These are phyloP conservation scores for Nothobranchius furzeri DNA, from an alignment of 2,113 vertebrate species.

Conservation along the genomic window DNA sequence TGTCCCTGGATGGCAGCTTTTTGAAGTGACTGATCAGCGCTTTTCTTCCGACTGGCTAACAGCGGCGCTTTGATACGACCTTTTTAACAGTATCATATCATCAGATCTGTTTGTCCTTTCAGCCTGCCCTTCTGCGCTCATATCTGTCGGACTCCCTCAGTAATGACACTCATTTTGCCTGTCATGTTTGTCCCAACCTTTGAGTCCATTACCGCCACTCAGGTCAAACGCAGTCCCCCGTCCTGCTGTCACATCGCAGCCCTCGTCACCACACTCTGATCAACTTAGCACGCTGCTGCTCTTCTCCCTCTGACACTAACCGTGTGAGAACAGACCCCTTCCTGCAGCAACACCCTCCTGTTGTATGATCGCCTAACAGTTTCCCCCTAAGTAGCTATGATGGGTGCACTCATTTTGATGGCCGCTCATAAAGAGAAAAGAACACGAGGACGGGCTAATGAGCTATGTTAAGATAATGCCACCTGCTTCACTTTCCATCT, in stretches of 20 bases:
- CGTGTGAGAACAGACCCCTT: constrained; percentile 20
- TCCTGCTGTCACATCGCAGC: constrained; percentile 31
- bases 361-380: constrained; percentile 43
- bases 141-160: constrained; percentile 9
- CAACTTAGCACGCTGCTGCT: constrained; percentile 24
- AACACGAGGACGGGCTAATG: constrained; percentile 56
- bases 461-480: constrained; percentile 62
- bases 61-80: background rate
- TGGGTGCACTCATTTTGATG: constrained; percentile 67
- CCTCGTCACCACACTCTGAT: constrained; percentile 30
- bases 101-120: constrained; percentile 8
- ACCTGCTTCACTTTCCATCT: constrained; percentile 60
- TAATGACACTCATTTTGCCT: constrained; percentile 34
- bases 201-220: constrained; percentile 37
- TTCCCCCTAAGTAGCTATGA: constrained; percentile 57
- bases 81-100: constrained; percentile 10
- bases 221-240: constrained; percentile 21
- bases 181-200: constrained; percentile 26
- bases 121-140: constrained; percentile 3
- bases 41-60: background rate
- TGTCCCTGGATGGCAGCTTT: too few species aligned
- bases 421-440: constrained; percentile 61
- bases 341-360: constrained; percentile 32
- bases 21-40: background rate
- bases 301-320: constrained; percentile 26